A percentile compares a stretch with the other conserved stretches of the same genome.
Conservation (phyloP, 2,113 vertebrate species). For the Herpailurus yagouaroundi region DNA sequence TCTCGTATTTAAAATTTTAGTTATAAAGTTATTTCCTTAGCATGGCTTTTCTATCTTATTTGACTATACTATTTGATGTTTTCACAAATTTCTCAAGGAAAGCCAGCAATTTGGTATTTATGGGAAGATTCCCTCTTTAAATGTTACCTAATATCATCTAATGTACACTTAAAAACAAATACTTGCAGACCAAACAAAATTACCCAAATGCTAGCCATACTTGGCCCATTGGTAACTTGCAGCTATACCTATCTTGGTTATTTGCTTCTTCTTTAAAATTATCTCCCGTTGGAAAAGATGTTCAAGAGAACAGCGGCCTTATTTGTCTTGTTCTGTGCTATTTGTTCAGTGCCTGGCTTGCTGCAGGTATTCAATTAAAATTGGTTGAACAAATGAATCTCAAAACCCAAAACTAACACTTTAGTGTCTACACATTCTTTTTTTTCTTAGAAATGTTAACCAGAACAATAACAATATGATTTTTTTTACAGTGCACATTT, state of each 20-base stretch:
- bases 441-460: constrained; percentile 1
- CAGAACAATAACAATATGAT: background rate
- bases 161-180: background rate
- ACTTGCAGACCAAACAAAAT: background rate
- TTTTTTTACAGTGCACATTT: background rate
- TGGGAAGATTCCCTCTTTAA: background rate
- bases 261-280: background rate
- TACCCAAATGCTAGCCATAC: background rate
- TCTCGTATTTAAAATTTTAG: background rate
- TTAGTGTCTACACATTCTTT: background rate
- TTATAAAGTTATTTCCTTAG: background rate
- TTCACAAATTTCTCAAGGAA: background rate
- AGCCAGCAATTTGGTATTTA: background rate
- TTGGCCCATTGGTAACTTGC: background rate
- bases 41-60: background rate
- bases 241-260: background rate
- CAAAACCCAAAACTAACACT: constrained; percentile 13
- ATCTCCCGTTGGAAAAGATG: background rate
- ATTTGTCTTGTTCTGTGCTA: background rate
- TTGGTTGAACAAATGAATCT: background rate
- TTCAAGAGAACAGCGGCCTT: background rate
- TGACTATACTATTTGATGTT: background rate
- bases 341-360: background rate
- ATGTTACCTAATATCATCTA: background rate
- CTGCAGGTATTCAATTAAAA: background rate